phyloP scores from a whole-genome alignment of 2,113 vertebrate genomes.

The Ictalurus punctatus region DNA sequence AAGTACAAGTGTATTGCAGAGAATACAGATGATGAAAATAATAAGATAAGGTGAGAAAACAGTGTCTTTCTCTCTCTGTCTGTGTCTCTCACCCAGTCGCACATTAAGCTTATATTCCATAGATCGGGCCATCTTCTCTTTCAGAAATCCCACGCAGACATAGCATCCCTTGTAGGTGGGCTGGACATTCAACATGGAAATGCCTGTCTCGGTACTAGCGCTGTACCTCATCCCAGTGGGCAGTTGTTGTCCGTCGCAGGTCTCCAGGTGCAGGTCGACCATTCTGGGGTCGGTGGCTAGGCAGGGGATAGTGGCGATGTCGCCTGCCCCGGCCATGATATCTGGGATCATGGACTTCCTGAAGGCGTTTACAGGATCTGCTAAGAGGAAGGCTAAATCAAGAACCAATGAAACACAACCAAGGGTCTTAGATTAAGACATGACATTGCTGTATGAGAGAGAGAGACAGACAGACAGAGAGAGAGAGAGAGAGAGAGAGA shows the following conservation, averaged over 20 bases:
- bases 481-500: slow-evolving; percentile 38
- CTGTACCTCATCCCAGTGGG: slow-evolving; percentile 73
- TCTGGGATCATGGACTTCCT: slow-evolving; percentile 69
- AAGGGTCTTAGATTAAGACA: slow-evolving; percentile 52
- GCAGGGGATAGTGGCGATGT: slow-evolving; percentile 78
- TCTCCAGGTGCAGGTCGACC: slow-evolving; percentile 76
- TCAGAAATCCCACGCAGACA: slow-evolving; percentile 76
- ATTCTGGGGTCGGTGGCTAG: slow-evolving; percentile 85
- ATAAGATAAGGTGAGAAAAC: not conserved
- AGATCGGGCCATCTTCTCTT: slow-evolving; percentile 61
- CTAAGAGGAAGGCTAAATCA: slow-evolving; percentile 58
- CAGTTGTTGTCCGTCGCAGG: slow-evolving; percentile 70
- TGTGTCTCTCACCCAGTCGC: slow-evolving; percentile 61
- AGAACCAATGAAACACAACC: slow-evolving; percentile 60
- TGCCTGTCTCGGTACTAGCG: slow-evolving; percentile 80
- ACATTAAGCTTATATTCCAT: slow-evolving; percentile 65
- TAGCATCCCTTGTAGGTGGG: slow-evolving; percentile 82
- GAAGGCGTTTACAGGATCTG: slow-evolving; percentile 86
- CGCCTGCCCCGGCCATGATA: slow-evolving; percentile 76
- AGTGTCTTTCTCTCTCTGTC: not conserved
- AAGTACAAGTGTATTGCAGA: not conserved
- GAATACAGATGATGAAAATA: not conserved
- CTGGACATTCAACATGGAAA: slow-evolving; percentile 75
- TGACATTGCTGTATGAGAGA: slow-evolving; percentile 35
- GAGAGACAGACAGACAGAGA: slow-evolving; percentile 19